Conservation (phyloP, 2,113 vertebrate species). For the Lampris incognitus region DNA sequence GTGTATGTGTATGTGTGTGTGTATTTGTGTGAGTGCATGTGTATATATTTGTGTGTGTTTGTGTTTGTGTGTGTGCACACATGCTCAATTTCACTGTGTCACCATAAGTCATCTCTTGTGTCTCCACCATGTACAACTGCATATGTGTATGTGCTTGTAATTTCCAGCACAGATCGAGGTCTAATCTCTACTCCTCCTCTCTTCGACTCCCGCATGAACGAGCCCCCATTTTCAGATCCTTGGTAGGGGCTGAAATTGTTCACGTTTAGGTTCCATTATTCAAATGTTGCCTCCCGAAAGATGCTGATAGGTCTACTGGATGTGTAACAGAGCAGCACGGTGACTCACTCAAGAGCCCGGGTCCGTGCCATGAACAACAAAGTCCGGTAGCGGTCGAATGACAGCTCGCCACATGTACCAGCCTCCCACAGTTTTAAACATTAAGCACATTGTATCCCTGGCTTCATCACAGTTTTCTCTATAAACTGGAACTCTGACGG, state of each 20-base stretch:
- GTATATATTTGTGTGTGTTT: neutral
- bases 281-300: constrained; percentile 17
- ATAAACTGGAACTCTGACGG: constrained; percentile 24
- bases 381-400: constrained; percentile 43
- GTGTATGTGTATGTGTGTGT: neutral
- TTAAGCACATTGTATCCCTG: constrained; percentile 39
- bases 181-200: constrained; percentile 11
- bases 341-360: constrained; percentile 35
- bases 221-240: neutral
- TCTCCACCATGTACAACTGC: neutral
- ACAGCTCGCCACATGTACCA: constrained; percentile 47
- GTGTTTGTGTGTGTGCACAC: constrained; percentile 6
- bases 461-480: constrained; percentile 38
- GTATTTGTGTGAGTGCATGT: neutral
- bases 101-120: neutral
- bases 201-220: neutral
- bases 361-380: constrained; percentile 53
- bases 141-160: constrained; percentile 12
- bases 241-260: constrained; percentile 19
- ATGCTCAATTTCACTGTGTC: constrained; percentile 11
- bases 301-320: constrained; percentile 31
- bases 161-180: constrained; percentile 19
- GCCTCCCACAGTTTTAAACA: constrained; percentile 49
- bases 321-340: constrained; percentile 33
- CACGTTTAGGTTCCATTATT: constrained; percentile 41